These are phyloP conservation scores for Craniophora ligustri DNA, from an alignment of 2,888 invertebrate species.

Conservation along the genomic window DNA sequence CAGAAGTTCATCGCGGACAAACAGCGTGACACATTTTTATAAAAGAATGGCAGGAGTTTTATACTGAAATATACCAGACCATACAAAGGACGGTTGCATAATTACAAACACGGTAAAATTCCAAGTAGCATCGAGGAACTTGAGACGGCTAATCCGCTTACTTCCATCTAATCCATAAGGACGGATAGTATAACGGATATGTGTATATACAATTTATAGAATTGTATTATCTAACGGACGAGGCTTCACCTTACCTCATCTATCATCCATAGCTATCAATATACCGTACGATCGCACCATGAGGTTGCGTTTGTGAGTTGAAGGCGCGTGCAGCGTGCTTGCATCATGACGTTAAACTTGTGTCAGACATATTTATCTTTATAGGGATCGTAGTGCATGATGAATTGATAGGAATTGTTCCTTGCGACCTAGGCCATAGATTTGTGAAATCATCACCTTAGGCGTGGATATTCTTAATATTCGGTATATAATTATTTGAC, in stretches of 20 bases:
- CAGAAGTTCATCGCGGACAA: too few species aligned
- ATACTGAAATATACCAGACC: not conserved
- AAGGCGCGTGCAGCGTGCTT: constrained; percentile 24
- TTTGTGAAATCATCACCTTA: too few species aligned
- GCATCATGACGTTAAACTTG: not conserved
- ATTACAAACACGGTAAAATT: not conserved
- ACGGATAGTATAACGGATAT: constrained; percentile 44
- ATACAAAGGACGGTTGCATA: not conserved
- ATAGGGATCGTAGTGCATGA: too few species aligned
- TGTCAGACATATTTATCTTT: not conserved
- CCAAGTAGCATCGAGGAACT: constrained; percentile 20
- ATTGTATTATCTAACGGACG: constrained; percentile 51
- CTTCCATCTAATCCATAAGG: constrained; percentile 35
- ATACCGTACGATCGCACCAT: constrained; percentile 38
- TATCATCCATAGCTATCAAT: constrained; percentile 49
- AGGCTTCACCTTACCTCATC: constrained; percentile 48
- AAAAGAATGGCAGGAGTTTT: not conserved
- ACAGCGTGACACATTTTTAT: too few species aligned
- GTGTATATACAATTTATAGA: constrained; percentile 45
- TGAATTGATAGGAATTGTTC: too few species aligned
- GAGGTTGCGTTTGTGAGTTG: constrained; percentile 22
- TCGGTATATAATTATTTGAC: too few species aligned
- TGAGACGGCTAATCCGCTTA: constrained; percentile 27
- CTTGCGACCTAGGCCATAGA: too few species aligned
- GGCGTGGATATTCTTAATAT: too few species aligned